A percentile compares a stretch with the other conserved stretches of the same genome.
Evolutionary conservation across 2,888 invertebrate species (phyloP).

Genomic region (Nemotelus pantherinus): DNA sequence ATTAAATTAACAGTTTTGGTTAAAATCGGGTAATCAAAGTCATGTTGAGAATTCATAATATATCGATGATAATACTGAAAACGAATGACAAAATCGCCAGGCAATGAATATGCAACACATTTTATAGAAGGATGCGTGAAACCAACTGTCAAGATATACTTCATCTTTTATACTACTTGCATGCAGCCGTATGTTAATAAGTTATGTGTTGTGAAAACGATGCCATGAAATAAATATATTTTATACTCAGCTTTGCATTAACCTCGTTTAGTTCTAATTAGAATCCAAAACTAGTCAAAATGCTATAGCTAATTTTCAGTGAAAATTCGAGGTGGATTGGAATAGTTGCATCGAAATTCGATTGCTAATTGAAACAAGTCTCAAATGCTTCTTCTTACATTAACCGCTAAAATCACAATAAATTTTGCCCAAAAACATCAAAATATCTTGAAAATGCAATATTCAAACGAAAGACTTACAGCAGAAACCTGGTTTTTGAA

Average conservation of each 20-base stretch:
- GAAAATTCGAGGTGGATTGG: no score
- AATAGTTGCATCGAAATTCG: no score
- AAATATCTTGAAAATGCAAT: no score
- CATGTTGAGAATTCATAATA: constrained; percentile 31
- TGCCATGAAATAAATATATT: no score
- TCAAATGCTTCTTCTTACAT: no score
- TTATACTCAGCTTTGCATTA: background rate
- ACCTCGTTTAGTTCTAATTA: background rate
- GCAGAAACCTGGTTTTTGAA: background rate
- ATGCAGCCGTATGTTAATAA: background rate
- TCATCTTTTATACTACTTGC: constrained; percentile 23
- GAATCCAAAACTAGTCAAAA: no score
- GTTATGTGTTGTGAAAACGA: no score
- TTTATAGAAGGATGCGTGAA: constrained; percentile 46
- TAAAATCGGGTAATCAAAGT: constrained; percentile 44
- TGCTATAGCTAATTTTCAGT: no score
- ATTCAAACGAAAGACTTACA: background rate
- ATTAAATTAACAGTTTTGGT: no score
- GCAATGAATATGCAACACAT: constrained; percentile 39
- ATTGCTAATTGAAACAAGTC: no score
- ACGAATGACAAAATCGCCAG: background rate
- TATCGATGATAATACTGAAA: background rate
- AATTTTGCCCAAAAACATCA: no score
- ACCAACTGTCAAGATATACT: constrained; percentile 49
- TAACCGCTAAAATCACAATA: no score